A percentile compares a stretch with the other conserved stretches of the same genome.
These are phyloP conservation scores for Suncus etruscus DNA, from an alignment of 2,113 vertebrate species.

Conservation along the genomic window DNA sequence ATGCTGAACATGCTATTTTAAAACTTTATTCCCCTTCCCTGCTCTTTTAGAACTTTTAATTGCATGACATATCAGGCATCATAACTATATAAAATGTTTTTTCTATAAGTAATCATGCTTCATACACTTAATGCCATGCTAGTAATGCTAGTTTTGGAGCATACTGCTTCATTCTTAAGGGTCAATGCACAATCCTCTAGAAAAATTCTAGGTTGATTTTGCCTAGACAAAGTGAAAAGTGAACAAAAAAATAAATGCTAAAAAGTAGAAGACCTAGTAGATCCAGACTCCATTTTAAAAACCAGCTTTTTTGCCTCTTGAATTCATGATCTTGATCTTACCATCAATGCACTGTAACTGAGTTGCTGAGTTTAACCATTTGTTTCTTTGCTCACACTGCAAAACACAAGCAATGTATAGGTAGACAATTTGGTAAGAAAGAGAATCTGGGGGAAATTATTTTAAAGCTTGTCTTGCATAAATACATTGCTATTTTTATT, in stretches of 20 bases:
- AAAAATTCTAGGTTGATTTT: too few species aligned
- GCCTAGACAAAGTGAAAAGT: too few species aligned
- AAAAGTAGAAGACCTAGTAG: too few species aligned
- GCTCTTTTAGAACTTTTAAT: conserved; percentile 69
- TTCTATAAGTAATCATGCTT: conserved; percentile 49
- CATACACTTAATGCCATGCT: conserved; percentile 60
- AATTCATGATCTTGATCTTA: too few species aligned
- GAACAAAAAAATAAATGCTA: too few species aligned
- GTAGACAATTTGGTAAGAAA: background rate
- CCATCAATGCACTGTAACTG: too few species aligned
- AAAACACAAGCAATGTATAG: background rate
- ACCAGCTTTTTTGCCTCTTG: too few species aligned
- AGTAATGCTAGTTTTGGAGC: conserved; percentile 41
- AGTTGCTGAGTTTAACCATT: too few species aligned
- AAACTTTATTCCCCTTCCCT: conserved; percentile 38
- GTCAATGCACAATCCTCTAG: background rate
- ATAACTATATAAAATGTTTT: conserved; percentile 56
- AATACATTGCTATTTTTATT: conserved; percentile 26
- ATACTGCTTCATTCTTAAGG: conserved; percentile 19
- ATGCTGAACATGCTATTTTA: conserved; percentile 63
- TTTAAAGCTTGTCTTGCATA: conserved; percentile 35
- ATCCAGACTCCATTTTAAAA: too few species aligned
- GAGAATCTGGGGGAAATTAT: background rate
- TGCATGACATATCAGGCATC: conserved; percentile 68
- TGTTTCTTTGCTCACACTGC: too few species aligned